Percentiles rank a stretch among this genome's conserved stretches.
Conservation (phyloP, 2,888 invertebrate species). For the Chloromyia formosa region DNA sequence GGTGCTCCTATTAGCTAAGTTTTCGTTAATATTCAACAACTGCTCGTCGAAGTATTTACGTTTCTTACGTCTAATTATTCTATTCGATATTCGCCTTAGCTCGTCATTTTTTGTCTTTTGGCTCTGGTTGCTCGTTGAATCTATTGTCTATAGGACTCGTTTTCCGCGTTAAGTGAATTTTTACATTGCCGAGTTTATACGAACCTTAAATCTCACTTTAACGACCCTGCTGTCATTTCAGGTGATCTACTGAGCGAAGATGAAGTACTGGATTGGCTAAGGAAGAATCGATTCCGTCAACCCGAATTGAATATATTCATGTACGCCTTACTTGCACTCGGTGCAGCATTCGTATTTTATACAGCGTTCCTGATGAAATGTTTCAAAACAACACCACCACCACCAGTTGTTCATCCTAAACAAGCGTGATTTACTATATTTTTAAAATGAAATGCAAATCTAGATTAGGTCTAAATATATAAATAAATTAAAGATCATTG, state of each 20-base stretch:
- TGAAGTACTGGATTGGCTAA: conserved; percentile 90
- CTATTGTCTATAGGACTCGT: too few relatives aligned
- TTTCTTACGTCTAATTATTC: too few relatives aligned
- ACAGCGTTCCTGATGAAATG: conserved; percentile 91
- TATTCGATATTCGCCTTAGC: background rate
- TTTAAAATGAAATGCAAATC: conserved; percentile 1
- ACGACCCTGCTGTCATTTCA: too few relatives aligned
- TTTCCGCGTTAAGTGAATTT: too few relatives aligned
- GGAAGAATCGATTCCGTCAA: conserved; percentile 91
- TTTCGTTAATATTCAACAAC: too few relatives aligned
- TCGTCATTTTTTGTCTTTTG: background rate
- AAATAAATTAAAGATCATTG: background rate
- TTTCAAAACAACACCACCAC: conserved; percentile 77
- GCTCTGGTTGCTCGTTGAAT: too few relatives aligned
- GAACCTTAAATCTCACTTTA: too few relatives aligned
- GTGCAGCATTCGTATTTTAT: conserved; percentile 86
- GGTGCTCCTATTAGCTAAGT: too few relatives aligned
- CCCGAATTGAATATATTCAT: conserved; percentile 93
- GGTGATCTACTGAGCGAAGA: conserved; percentile 85
- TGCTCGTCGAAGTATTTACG: too few relatives aligned
- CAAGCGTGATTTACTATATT: conserved; percentile 59
- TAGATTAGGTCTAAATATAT: conserved; percentile 29
- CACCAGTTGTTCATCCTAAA: conserved; percentile 65
- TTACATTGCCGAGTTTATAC: too few relatives aligned
- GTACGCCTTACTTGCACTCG: conserved; percentile 89